phyloP scores from a whole-genome alignment of 1,140 invertebrate species.

The Meloidogyne exigua region DNA sequence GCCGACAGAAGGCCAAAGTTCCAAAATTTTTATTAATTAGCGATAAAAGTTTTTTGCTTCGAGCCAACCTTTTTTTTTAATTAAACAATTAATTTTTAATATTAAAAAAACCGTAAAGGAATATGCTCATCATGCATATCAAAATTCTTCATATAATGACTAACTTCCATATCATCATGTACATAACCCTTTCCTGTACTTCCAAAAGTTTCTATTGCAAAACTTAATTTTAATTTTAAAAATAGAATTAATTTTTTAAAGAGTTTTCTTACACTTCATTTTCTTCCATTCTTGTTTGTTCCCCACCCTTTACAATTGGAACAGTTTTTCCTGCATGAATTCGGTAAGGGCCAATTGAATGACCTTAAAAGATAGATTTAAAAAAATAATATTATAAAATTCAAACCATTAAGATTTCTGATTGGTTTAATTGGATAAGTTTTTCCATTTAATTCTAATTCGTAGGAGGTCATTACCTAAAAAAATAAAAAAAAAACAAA shows the following conservation, averaged over 20 bases:
- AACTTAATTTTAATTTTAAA: slow-evolving; percentile 65
- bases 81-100: not conserved
- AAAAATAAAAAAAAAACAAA: not conserved
- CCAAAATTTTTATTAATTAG: slow-evolving; percentile 97
- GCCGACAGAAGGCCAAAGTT: slow-evolving; percentile 95
- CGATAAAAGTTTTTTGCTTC: slow-evolving; percentile 84
- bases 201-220: slow-evolving; percentile 99
- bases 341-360: slow-evolving; percentile 92
- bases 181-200: slow-evolving; percentile 94
- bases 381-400: not conserved
- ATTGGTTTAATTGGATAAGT: slow-evolving; percentile 95
- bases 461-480: slow-evolving; percentile 94
- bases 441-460: slow-evolving; percentile 95
- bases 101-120: slow-evolving; percentile 47
- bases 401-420: slow-evolving; percentile 73
- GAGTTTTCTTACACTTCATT: slow-evolving; percentile 44
- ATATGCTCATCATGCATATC: slow-evolving; percentile 75
- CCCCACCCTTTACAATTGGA: slow-evolving; percentile 97
- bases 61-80: slow-evolving; percentile 22
- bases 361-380: slow-evolving; percentile 76
- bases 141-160: slow-evolving; percentile 99
- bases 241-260: slow-evolving; percentile 84
- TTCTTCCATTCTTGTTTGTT: slow-evolving; percentile 89
- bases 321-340: slow-evolving; percentile 99
- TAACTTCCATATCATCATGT: slow-evolving; percentile 97